Percentiles rank a stretch among this genome's conserved stretches.
phyloP scores from a whole-genome alignment of 2,113 vertebrate species.

The Desmodus rotundus region DNA sequence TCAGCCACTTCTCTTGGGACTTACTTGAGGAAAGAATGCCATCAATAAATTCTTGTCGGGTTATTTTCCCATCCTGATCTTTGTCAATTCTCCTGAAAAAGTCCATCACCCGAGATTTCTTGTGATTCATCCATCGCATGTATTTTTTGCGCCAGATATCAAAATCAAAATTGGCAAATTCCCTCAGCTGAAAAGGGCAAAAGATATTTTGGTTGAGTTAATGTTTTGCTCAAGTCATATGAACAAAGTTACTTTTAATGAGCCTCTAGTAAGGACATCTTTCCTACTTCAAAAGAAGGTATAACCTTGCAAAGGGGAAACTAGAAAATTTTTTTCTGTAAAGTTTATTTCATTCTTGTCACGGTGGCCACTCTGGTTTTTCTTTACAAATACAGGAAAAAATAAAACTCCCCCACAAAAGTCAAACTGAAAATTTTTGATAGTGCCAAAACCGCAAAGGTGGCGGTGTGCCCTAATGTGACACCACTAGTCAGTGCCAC shows the following conservation, averaged over 20 bases:
- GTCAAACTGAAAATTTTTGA: not conserved
- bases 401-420: not conserved
- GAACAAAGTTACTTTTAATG: not conserved
- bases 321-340: not conserved
- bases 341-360: not conserved
- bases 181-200: conserved; percentile 85
- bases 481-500: accelerated
- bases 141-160: conserved; percentile 98
- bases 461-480: not conserved
- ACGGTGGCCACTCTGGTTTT: not conserved
- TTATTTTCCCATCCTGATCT: conserved; percentile 98
- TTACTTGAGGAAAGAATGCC: conserved; percentile 99
- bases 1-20: conserved; percentile 58
- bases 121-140: conserved; percentile 99
- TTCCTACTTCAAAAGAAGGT: not conserved
- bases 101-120: conserved; percentile 98
- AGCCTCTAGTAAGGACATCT: not conserved
- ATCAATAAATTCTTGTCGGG: conserved; percentile 97
- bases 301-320: not conserved
- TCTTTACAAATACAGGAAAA: not conserved
- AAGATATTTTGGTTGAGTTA: not conserved
- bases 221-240: not conserved
- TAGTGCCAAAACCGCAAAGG: not conserved
- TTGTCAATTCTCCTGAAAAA: conserved; percentile 99
- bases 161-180: conserved; percentile 99